phyloP scores from a whole-genome alignment of 2,888 invertebrate species.

The Sphaerophoria taeniata region DNA sequence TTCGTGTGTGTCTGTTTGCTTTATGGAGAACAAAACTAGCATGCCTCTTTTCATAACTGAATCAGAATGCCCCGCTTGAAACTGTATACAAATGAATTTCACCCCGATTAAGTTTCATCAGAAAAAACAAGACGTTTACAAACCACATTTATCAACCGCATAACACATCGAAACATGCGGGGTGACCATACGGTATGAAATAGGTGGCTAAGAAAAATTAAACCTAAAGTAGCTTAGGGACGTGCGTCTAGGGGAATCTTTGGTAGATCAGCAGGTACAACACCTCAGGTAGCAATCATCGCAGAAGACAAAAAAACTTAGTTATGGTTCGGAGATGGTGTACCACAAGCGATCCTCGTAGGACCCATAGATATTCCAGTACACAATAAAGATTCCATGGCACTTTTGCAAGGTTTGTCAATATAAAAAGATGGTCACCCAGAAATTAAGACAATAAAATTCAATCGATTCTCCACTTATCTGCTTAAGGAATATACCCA shows the following conservation, averaged over 20 bases:
- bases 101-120: slow-evolving; percentile 54
- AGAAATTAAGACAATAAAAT: neutral
- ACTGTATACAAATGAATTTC: slow-evolving; percentile 21
- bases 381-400: too few relatives aligned
- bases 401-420: too few relatives aligned
- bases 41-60: slow-evolving; percentile 30
- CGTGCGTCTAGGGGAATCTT: too few relatives aligned
- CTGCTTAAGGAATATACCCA: slow-evolving; percentile 2
- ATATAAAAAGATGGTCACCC: neutral
- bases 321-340: too few relatives aligned
- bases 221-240: too few relatives aligned
- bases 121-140: slow-evolving; percentile 24
- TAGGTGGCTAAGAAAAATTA: too few relatives aligned
- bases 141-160: neutral
- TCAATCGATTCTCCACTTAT: slow-evolving; percentile 19
- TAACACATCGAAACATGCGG: neutral
- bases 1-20: neutral
- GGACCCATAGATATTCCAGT: too few relatives aligned
- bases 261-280: too few relatives aligned
- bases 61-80: slow-evolving; percentile 35
- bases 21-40: neutral
- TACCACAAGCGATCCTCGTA: too few relatives aligned
- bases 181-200: slow-evolving; percentile 1
- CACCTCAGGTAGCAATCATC: too few relatives aligned
- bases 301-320: too few relatives aligned